Evolutionary conservation across 2,113 vertebrate genomes (phyloP).

Genomic region (Gymnocephalus cernua): DNA sequence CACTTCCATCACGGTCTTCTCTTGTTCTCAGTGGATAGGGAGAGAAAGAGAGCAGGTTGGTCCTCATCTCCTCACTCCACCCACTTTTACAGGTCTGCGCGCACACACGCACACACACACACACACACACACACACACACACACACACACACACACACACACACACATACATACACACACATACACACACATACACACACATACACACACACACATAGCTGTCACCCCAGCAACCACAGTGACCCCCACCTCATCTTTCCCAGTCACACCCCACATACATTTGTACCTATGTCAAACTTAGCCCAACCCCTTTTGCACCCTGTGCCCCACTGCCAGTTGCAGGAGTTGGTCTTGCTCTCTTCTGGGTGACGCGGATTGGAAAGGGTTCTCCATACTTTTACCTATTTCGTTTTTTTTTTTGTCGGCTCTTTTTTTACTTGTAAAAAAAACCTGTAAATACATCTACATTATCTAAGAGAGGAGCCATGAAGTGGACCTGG

Average conservation of each 20-base stretch:
- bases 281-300: slow-evolving; percentile 76
- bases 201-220: slow-evolving; percentile 40
- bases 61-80: slow-evolving; percentile 50
- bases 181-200: slow-evolving; percentile 36
- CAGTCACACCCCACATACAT: slow-evolving; percentile 59
- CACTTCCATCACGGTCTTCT: slow-evolving; percentile 19
- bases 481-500: slow-evolving; percentile 85
- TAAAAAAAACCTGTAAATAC: slow-evolving; percentile 10
- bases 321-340: slow-evolving; percentile 70
- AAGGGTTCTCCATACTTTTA: slow-evolving; percentile 71
- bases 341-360: slow-evolving; percentile 83
- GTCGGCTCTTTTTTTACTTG: slow-evolving; percentile 5
- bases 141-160: slow-evolving; percentile 6
- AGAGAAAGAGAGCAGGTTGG: slow-evolving; percentile 21
- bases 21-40: slow-evolving; percentile 7
- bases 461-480: slow-evolving; percentile 39
- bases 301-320: slow-evolving; percentile 78
- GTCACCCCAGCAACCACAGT: slow-evolving; percentile 56
- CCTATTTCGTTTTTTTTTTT: neutral
- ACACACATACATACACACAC: slow-evolving; percentile 19
- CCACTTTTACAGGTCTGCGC: slow-evolving; percentile 46
- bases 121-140: slow-evolving; percentile 19
- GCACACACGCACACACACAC: slow-evolving; percentile 37
- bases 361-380: slow-evolving; percentile 82
- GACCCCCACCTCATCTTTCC: slow-evolving; percentile 53